phyloP scores from a whole-genome alignment of 2,113 vertebrate genomes.

The Oreochromis tanganicae region DNA sequence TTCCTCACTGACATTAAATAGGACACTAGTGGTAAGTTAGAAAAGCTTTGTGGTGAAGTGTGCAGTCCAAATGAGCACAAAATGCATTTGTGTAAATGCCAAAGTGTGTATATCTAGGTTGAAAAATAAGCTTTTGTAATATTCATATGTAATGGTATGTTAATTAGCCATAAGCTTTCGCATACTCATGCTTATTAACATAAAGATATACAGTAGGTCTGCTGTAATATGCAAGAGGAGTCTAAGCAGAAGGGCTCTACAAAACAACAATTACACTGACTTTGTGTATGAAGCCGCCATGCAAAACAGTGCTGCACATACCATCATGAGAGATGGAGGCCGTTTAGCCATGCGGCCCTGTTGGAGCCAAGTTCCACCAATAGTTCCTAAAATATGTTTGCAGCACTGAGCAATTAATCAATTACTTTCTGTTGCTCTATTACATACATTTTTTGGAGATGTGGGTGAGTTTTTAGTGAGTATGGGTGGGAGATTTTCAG shows the following conservation, averaged over 20 bases:
- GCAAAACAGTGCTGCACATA: not conserved
- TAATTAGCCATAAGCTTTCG: not conserved
- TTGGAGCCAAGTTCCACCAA: not conserved
- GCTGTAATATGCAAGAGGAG: not conserved
- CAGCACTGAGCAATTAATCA: not conserved
- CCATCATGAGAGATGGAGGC: not conserved
- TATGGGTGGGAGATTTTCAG: not conserved
- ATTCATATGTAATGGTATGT: not conserved
- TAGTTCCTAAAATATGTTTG: not conserved
- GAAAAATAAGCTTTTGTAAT: not conserved
- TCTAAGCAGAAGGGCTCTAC: not conserved
- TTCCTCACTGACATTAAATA: not conserved
- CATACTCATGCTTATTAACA: not conserved
- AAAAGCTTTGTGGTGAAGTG: not conserved
- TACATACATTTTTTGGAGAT: conserved; percentile 4
- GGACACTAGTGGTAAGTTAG: not conserved
- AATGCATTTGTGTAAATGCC: not conserved
- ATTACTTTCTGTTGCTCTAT: not conserved
- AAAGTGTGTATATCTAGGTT: not conserved
- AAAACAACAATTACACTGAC: not conserved
- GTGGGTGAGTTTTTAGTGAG: not conserved
- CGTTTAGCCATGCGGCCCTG: not conserved
- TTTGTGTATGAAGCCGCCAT: not conserved
- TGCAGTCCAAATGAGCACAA: not conserved
- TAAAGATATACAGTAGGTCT: not conserved